phyloP scores from a whole-genome alignment of 2,888 invertebrate species.

The Caenorhabditis sinica region DNA sequence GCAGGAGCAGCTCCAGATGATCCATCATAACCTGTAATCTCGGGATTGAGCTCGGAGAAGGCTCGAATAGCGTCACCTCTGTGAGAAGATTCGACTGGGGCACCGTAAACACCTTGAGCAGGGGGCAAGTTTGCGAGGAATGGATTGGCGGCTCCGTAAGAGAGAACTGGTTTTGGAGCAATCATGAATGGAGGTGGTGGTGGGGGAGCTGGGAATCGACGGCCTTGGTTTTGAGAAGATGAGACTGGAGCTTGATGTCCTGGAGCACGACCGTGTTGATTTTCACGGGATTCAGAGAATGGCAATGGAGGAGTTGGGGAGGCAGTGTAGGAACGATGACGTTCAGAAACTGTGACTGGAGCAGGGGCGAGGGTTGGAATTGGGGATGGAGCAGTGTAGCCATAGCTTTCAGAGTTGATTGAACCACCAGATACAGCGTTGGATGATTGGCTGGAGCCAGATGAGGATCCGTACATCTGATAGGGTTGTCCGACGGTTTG shows the following conservation, averaged over 20 bases:
- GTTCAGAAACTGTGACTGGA: slow-evolving; percentile 17
- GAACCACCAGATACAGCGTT: slow-evolving; percentile 32
- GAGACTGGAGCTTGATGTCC: slow-evolving; percentile 30
- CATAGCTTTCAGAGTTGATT: slow-evolving; percentile 17
- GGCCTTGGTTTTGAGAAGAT: slow-evolving; percentile 17
- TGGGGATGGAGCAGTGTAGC: slow-evolving; percentile 16
- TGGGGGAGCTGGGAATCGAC: slow-evolving; percentile 28
- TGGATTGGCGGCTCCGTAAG: slow-evolving; percentile 53
- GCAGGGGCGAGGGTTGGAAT: slow-evolving; percentile 23
- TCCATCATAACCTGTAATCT: slow-evolving; percentile 52
- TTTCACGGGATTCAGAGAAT: slow-evolving; percentile 33
- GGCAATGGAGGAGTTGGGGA: slow-evolving; percentile 46
- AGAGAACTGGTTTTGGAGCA: slow-evolving; percentile 48
- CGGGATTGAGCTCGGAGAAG: slow-evolving; percentile 39
- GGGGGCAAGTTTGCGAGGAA: slow-evolving; percentile 60
- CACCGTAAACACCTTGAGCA: slow-evolving; percentile 50
- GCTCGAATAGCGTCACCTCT: slow-evolving; percentile 52
- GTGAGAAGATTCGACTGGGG: slow-evolving; percentile 46
- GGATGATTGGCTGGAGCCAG: slow-evolving; percentile 16
- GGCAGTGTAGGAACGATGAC: slow-evolving; percentile 11
- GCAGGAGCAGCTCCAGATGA: slow-evolving; percentile 30
- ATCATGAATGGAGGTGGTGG: slow-evolving; percentile 25
- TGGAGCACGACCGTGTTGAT: slow-evolving; percentile 24
- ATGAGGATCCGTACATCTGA: slow-evolving; percentile 48
- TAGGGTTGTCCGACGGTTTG: slow-evolving; percentile 49